Base-by-base conservation (phyloP, 2,888 invertebrate genomes). In the Sturmia bella region DNA sequence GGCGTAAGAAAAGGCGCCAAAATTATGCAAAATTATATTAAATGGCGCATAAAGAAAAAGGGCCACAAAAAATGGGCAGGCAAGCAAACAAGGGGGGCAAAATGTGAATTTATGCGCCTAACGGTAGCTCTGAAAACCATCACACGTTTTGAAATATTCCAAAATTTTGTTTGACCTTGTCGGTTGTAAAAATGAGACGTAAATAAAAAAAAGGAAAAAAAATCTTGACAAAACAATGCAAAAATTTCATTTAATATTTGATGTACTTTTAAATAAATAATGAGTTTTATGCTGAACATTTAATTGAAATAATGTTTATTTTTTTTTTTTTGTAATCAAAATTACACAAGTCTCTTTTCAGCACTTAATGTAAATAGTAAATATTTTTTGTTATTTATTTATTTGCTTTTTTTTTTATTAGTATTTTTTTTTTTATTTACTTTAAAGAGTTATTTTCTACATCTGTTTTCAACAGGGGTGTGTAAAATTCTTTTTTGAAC, bases 401-500 rank as follows among this genome's bases (percentile, higher is more conserved):
- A 32, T 32, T 32, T n/a, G 13, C 2, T 32, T n/a, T 54, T 54
- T 54, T n/a, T 21, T n/a, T 48, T 41, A 41, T 41, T 11, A 41
- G 3, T 41, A 13, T 6, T n/a, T n/a, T 2, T 43, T 9, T 32
- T 32, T 32, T 7, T 32, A 11, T 2, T 41, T 24, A 17, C 43
- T 32, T 15, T 12, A 17, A 50, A 50, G 9, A 3, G 32, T 32
- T 32, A 32, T 32, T 9, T 32, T 3, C 32, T 32, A 7, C 32
- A 50, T 17, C 32, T 19, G 32, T 45, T 54, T 45, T 37, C 45
- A 57, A 24, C 39, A 64, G 66, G 48, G 48, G 39, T 45, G 21
- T 64, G 12, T 56, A 48, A 19, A 2, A 74, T 52, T 59, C 12
- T 48, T 66, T 66, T 66, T 66, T 54, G 64, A 56, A 17, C 32